Percentiles rank a stretch among this genome's conserved stretches.
These are phyloP conservation scores for Tetragonisca angustula DNA, from an alignment of 2,888 invertebrate genomes.

Conservation along the genomic window DNA sequence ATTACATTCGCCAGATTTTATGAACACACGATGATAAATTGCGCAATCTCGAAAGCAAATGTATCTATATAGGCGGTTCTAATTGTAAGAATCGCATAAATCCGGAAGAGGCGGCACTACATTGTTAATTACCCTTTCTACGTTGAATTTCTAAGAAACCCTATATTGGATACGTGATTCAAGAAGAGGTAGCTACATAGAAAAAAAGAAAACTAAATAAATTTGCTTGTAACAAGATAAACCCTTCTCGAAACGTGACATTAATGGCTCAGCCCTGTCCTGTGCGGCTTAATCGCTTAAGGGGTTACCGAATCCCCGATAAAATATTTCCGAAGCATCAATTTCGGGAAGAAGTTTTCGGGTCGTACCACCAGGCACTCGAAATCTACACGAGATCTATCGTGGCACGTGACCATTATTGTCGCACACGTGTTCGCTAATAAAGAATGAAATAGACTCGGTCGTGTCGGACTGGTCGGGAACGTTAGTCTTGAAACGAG, in stretches of 20 bases:
- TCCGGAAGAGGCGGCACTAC: not conserved
- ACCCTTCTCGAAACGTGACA: constrained; percentile 20
- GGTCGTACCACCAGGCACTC: constrained; percentile 25
- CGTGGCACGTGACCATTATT: constrained; percentile 61
- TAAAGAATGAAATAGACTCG: constrained; percentile 29
- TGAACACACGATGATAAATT: not conserved
- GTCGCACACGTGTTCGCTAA: constrained; percentile 48
- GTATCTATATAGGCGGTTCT: not conserved
- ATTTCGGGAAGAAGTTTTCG: constrained; percentile 21
- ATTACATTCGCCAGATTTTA: not conserved
- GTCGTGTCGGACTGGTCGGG: not conserved
- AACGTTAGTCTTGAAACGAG: not conserved
- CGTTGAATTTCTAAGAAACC: not conserved
- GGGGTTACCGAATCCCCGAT: constrained; percentile 17
- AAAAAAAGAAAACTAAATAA: constrained; percentile 1
- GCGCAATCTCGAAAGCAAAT: not conserved
- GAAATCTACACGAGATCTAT: constrained; percentile 38
- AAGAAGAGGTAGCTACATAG: not conserved
- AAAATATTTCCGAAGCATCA: constrained; percentile 44
- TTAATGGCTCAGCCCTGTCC: constrained; percentile 16
- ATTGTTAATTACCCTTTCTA: not conserved
- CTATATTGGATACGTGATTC: constrained; percentile 11
- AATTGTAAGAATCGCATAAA: not conserved
- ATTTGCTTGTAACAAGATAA: constrained; percentile 10
- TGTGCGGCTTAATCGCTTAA: constrained; percentile 21